phyloP scores from a whole-genome alignment of 2,113 vertebrate species.

The Pseudorasbora parva region DNA sequence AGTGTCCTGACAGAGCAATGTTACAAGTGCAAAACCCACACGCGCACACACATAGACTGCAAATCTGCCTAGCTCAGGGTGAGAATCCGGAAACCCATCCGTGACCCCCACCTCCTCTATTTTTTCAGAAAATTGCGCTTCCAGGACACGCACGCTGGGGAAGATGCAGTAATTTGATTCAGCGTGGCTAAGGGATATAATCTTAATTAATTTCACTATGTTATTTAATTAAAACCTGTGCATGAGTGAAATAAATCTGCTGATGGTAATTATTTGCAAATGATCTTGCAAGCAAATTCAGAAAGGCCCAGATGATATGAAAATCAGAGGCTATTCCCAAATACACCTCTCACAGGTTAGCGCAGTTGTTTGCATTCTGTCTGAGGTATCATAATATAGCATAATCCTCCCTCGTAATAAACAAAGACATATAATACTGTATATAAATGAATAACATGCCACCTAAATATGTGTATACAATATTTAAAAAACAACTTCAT shows the following conservation, averaged over 20 bases:
- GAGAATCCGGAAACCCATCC: conserved; percentile 46
- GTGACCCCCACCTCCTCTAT: conserved; percentile 55
- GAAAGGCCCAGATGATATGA: conserved; percentile 54
- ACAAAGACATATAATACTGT: not conserved
- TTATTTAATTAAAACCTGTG: conserved; percentile 76
- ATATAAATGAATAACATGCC: not conserved
- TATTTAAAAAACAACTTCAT: not conserved
- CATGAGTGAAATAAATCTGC: conserved; percentile 67
- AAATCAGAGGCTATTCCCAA: conserved; percentile 41
- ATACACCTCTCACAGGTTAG: conserved; percentile 41
- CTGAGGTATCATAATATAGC: conserved; percentile 6
- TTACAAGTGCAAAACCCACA: not conserved
- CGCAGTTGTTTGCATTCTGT: conserved; percentile 45
- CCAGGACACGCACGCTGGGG: conserved; percentile 58
- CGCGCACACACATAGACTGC: conserved; percentile 23
- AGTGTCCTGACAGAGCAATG: conserved; percentile 51
- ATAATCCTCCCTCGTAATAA: conserved; percentile 4
- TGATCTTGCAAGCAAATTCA: conserved; percentile 60
- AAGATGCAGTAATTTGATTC: conserved; percentile 70
- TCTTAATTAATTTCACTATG: conserved; percentile 73
- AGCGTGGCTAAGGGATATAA: conserved; percentile 65
- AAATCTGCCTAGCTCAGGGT: conserved; percentile 47
- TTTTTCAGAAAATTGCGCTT: conserved; percentile 60
- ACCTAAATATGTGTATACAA: not conserved
- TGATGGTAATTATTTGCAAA: conserved; percentile 71